phyloP scores from a whole-genome alignment of 2,888 invertebrate genomes.

The Dromius quadrimaculatus region DNA sequence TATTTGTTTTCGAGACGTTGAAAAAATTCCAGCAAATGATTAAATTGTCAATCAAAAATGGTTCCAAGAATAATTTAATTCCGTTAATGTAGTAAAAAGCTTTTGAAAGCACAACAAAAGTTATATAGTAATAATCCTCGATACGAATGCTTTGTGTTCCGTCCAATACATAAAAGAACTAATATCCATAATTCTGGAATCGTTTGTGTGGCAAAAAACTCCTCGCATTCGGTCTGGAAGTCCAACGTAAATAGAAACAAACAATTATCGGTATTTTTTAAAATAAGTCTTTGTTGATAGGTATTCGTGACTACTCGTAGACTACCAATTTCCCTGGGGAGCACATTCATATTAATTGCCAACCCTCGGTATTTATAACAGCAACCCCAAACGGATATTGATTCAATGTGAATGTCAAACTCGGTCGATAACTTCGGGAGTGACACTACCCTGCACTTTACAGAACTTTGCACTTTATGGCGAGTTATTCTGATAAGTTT shows the following conservation, averaged over 20 bases:
- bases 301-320: conserved; percentile 2
- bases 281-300: conserved; percentile 18
- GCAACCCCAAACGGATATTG: conserved; percentile 26
- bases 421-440: conserved; percentile 28
- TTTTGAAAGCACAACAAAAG: conserved; percentile 46
- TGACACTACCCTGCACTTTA: conserved; percentile 8
- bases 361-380: conserved; percentile 33
- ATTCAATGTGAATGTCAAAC: conserved; percentile 32
- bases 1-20: neutral
- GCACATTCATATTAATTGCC: conserved; percentile 22
- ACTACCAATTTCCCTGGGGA: conserved; percentile 28
- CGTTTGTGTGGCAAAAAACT: conserved; percentile 11
- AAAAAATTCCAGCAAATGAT: conserved; percentile 1
- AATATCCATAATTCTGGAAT: conserved; percentile 47
- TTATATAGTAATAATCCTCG: conserved; percentile 43
- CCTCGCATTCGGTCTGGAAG: conserved; percentile 11
- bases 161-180: conserved; percentile 50
- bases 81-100: conserved; percentile 14
- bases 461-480: neutral
- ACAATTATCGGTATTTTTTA: conserved; percentile 41
- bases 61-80: conserved; percentile 2
- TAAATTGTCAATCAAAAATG: conserved; percentile 9
- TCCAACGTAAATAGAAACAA: conserved; percentile 11
- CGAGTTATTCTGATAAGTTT: too few relatives aligned
- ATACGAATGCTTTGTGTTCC: conserved; percentile 38